Evolutionary conservation across 2,113 vertebrate species (phyloP).

Genomic region (Zosterops japonicus): DNA sequence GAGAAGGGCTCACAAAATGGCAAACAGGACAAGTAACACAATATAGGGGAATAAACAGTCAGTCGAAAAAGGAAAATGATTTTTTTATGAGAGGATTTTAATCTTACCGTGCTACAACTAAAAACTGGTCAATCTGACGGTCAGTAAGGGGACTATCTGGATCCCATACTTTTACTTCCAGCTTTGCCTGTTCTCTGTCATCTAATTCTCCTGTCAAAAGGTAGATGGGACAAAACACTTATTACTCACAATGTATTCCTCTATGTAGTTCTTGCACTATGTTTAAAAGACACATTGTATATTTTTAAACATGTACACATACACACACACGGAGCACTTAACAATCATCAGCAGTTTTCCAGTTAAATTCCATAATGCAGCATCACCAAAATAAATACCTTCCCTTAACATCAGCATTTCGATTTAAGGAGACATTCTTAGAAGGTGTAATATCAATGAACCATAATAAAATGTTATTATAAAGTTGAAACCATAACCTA

Average conservation of each 20-base stretch:
- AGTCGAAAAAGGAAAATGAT: constrained; percentile 25
- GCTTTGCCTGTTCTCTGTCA: constrained; percentile 92
- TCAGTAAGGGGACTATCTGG: constrained; percentile 94
- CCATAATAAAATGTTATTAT: neutral
- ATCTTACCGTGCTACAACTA: constrained; percentile 94
- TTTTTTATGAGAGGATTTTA: constrained; percentile 49
- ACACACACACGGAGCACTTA: neutral
- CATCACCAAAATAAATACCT: neutral
- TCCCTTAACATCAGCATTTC: neutral
- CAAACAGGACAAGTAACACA: neutral
- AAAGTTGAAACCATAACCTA: neutral
- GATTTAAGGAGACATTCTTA: neutral
- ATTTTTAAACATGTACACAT: neutral
- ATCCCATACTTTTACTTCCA: constrained; percentile 97
- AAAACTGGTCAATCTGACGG: constrained; percentile 98
- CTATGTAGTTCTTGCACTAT: neutral
- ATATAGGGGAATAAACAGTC: constrained; percentile 31
- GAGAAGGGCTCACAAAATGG: constrained; percentile 36
- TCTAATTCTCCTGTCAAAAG: constrained; percentile 86
- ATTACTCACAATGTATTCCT: constrained; percentile 51
- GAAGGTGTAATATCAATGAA: neutral
- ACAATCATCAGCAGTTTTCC: neutral
- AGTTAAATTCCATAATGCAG: neutral
- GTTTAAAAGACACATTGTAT: constrained; percentile 36
- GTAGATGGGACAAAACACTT: constrained; percentile 61